Conservation (phyloP, 1,140 invertebrate genomes). For the Andrena cerasifolii region DNA sequence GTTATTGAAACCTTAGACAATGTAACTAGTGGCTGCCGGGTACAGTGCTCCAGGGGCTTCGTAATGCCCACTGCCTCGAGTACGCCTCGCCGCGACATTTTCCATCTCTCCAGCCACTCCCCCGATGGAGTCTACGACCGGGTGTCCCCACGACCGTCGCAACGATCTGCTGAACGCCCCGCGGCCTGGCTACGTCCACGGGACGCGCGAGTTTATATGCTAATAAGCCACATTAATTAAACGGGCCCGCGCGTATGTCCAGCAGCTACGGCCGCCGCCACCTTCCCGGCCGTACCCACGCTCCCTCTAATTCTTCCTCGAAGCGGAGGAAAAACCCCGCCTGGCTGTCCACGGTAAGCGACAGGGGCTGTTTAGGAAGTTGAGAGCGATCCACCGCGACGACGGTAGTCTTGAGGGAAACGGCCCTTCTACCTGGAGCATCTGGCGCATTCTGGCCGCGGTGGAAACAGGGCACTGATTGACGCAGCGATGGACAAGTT, state of each 20-base stretch:
- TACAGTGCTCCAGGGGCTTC: conserved; percentile 75
- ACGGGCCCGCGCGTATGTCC: conserved; percentile 60
- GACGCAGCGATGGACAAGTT: conserved; percentile 17
- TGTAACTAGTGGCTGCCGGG: conserved; percentile 70
- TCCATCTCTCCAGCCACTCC: conserved; percentile 64
- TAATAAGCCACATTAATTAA: conserved; percentile 74
- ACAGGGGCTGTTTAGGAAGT: conserved; percentile 1
- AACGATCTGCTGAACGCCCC: conserved; percentile 34
- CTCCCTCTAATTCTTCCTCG: conserved; percentile 44
- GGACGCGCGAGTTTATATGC: conserved; percentile 70
- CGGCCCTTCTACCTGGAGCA: neutral
- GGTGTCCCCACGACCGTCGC: conserved; percentile 45
- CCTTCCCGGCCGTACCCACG: conserved; percentile 34
- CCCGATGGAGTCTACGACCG: conserved; percentile 51
- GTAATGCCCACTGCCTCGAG: conserved; percentile 70
- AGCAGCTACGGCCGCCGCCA: conserved; percentile 30
- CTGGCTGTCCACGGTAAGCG: neutral
- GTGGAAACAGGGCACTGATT: conserved; percentile 6
- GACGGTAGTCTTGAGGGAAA: neutral
- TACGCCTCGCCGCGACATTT: conserved; percentile 65
- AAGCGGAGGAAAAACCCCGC: conserved; percentile 38
- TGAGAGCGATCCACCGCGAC: neutral
- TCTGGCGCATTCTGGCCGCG: neutral
- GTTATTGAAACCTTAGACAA: conserved; percentile 80
- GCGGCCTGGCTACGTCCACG: conserved; percentile 60